phyloP scores from a whole-genome alignment of 2,113 vertebrate genomes.

The Columbina picui region DNA sequence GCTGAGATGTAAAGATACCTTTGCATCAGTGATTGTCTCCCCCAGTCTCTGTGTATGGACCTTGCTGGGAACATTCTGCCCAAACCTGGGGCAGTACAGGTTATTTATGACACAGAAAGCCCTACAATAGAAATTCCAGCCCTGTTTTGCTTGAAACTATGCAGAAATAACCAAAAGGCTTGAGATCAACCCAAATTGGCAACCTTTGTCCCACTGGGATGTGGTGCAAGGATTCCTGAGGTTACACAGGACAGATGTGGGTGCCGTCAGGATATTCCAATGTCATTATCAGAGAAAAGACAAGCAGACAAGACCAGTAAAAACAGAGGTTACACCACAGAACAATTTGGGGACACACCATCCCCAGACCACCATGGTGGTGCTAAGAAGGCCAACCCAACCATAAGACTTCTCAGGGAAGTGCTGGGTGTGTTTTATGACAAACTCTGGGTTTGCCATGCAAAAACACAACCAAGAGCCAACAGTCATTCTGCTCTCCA shows the following conservation, averaged over 20 bases:
- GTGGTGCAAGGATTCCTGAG: background rate
- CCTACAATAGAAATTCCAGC: background rate
- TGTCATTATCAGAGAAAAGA: background rate
- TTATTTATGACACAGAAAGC: background rate
- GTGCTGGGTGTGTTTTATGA: background rate
- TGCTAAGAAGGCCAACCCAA: background rate
- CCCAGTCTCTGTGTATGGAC: accelerated
- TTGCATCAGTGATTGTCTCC: accelerated
- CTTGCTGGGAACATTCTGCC: background rate
- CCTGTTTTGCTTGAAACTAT: background rate
- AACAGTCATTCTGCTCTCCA: accelerated
- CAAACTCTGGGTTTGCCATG: background rate
- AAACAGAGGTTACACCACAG: accelerated
- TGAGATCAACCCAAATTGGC: background rate
- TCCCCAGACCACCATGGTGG: background rate
- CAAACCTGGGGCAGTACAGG: background rate
- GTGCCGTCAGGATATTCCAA: background rate
- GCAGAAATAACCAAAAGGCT: background rate
- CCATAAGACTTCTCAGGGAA: accelerated
- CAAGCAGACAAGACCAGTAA: background rate
- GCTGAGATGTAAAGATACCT: background rate
- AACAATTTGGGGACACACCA: background rate
- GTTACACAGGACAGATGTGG: background rate
- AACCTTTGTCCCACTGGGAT: accelerated
- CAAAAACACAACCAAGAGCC: background rate